These are phyloP conservation scores for Potamarius usumacintae DNA, from an alignment of 2,113 vertebrate genomes.

Conservation along the genomic window DNA sequence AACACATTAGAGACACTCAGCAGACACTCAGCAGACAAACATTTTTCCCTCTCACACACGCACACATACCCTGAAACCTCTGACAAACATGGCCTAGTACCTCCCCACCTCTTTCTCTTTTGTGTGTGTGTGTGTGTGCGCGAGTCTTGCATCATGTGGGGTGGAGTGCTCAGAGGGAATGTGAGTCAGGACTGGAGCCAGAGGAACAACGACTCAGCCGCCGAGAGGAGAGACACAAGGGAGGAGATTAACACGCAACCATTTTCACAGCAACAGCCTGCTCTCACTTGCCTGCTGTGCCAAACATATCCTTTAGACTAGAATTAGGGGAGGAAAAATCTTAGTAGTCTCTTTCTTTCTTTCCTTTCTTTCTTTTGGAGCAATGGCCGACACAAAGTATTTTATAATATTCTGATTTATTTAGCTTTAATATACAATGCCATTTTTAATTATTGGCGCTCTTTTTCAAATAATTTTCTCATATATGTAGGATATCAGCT, in stretches of 20 bases:
- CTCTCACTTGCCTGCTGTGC: conserved; percentile 14
- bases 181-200: conserved; percentile 41
- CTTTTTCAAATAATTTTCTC: too few species aligned
- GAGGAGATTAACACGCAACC: conserved; percentile 36
- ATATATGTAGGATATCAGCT: too few species aligned
- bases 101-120: conserved; percentile 6
- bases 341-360: background rate
- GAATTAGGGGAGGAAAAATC: background rate
- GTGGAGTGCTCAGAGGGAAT: conserved; percentile 41
- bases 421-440: too few species aligned
- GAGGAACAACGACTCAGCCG: conserved; percentile 29
- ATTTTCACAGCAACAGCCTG: conserved; percentile 40
- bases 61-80: conserved; percentile 43
- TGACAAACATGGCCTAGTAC: conserved; percentile 42
- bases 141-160: conserved; percentile 46
- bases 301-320: conserved; percentile 18
- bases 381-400: background rate
- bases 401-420: background rate
- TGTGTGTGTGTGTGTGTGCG: conserved; percentile 16
- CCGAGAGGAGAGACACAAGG: conserved; percentile 35
- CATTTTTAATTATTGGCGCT: background rate
- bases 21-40: conserved; percentile 30
- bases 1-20: conserved; percentile 41
- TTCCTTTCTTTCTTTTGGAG: background rate
- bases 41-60: conserved; percentile 11